Conservation (phyloP, 2,113 vertebrate species). For the Morone chrysops region DNA sequence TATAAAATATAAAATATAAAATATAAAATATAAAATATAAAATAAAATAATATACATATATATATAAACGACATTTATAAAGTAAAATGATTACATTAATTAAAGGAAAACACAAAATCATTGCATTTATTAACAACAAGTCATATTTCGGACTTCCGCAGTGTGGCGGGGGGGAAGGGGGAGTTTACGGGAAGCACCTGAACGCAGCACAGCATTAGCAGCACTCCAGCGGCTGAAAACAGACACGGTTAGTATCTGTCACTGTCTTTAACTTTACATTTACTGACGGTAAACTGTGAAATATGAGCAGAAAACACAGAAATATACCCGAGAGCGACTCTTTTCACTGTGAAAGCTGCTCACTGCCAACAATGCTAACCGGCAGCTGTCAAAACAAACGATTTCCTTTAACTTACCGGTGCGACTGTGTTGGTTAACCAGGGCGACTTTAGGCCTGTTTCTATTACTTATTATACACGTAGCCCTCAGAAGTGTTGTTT, state of each 20-base stretch:
- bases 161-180: not conserved
- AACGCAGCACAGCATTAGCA: slow-evolving; percentile 38
- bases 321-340: accelerated
- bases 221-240: slow-evolving; percentile 12
- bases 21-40: too few relatives aligned
- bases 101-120: not conserved
- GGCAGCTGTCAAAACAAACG: slow-evolving; percentile 64
- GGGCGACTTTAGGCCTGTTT: accelerated
- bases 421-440: not conserved
- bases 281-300: not conserved
- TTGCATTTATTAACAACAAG: not conserved
- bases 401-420: slow-evolving; percentile 23
- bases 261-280: not conserved
- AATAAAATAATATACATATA: not conserved
- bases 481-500: not conserved
- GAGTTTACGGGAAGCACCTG: slow-evolving; percentile 49
- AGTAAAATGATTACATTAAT: not conserved
- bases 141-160: slow-evolving; percentile 36
- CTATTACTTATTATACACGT: accelerated
- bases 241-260: slow-evolving; percentile 41
- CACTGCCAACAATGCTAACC: slow-evolving; percentile 4
- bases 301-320: not conserved
- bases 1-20: too few relatives aligned
- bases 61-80: too few relatives aligned
- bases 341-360: not conserved